These are phyloP conservation scores for Chaitophorus viminalis DNA, from an alignment of 2,888 invertebrate species.

Conservation along the genomic window DNA sequence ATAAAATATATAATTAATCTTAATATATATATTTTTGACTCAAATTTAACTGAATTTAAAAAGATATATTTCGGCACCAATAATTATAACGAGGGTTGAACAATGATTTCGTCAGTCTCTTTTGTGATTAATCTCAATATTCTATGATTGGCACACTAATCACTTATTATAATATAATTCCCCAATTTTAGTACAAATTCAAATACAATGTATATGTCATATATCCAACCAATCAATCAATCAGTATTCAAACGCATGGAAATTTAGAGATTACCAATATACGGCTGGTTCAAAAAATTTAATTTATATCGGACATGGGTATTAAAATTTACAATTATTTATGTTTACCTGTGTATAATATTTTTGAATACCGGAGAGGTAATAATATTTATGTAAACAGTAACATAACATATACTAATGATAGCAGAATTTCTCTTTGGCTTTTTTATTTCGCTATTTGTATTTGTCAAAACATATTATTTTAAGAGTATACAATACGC, in stretches of 20 bases:
- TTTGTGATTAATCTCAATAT: slow-evolving; percentile 16
- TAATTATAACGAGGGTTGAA: background rate
- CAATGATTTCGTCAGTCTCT: background rate
- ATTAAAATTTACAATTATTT: background rate
- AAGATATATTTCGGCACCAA: background rate
- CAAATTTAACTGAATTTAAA: background rate
- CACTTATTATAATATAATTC: background rate
- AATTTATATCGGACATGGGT: background rate
- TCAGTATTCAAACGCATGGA: background rate
- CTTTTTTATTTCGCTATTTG: background rate
- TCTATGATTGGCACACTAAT: background rate
- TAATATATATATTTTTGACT: background rate
- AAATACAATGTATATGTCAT: too few species aligned
- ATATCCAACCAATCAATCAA: background rate
- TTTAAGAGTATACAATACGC: too few species aligned
- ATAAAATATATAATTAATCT: background rate
- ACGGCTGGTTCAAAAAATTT: background rate
- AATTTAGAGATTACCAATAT: background rate
- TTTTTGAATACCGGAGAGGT: background rate
- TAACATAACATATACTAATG: background rate
- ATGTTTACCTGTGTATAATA: background rate
- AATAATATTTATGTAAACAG: background rate
- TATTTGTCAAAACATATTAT: background rate
- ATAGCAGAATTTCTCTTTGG: background rate
- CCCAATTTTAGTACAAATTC: background rate